Evolutionary conservation across 2,113 vertebrate genomes (phyloP), one percentile per base, ranked within the genome.

Genomic region (Taurulus bubalis): DNA sequence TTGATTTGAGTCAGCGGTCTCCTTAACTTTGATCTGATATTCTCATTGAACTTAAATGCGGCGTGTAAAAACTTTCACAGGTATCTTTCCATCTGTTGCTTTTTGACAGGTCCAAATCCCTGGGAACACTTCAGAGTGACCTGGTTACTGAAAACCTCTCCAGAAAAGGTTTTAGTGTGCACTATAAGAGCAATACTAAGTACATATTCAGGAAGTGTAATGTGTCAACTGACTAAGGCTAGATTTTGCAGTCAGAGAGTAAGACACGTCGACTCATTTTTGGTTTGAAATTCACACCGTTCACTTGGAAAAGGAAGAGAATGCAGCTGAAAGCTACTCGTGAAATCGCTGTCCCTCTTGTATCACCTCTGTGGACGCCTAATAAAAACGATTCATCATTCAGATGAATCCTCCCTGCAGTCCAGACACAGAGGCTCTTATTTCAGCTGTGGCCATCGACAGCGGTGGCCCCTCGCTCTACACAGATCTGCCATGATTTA

Each of bases 401-500:
- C 60, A 42, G 59, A 34, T 64, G 78, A 81, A 38, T 26, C 67
- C 24, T 16, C 42, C 28, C 42, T 49, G 20, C 67, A 32, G 56
- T 20, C 38, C 59, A 36, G 45, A 75, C 81, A 74, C 85, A 84
- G 66, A 63, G 55, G 30, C 63, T 83, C 67, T 51, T 78, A 42
- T 60, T 84, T 65, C 67, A 65, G 64, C 53, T 59, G 63, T 81
- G 87, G 81, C 84, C 89, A 71, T 7, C 6, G 32, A 69, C 63
- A 55, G 55, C 7, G 26, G 62, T 8, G n/a, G 76, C 71, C 75
- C 64, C 59, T 78, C 36, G 0, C 87, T 58, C 20, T 70, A 67
- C 42, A 55, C 60, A 42, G 56, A 64, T 75, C 49, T 8, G 40
- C 70, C 64, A 90, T 93, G 78, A 91, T 83, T 90, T 86, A 92